Evolutionary conservation across 2,113 vertebrate genomes (phyloP).

Genomic region (Eurystomus gularis): DNA sequence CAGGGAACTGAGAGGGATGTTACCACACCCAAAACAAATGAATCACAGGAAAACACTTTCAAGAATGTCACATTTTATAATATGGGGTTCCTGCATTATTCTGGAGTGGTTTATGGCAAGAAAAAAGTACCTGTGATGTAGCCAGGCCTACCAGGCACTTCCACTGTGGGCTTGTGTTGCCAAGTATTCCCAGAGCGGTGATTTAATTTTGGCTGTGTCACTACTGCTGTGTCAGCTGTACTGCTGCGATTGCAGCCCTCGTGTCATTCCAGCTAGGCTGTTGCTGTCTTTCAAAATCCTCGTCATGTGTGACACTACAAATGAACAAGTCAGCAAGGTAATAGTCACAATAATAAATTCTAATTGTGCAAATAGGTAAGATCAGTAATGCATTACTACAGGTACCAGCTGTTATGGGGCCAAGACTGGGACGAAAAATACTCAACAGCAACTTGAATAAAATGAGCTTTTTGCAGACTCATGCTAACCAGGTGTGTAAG

Average conservation of each 20-base stretch:
- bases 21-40: background rate
- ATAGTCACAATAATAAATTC: background rate
- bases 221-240: slow-evolving; percentile 19
- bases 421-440: background rate
- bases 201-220: slow-evolving; percentile 42
- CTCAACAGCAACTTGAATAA: background rate
- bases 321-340: background rate
- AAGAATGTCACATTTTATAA: background rate
- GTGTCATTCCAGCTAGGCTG: background rate
- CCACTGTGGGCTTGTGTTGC: background rate
- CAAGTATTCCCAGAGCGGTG: background rate
- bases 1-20: background rate
- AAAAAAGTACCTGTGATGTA: background rate
- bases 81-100: background rate
- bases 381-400: background rate
- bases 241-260: background rate
- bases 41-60: background rate
- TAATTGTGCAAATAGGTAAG: rapidly evolving
- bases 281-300: slow-evolving; percentile 59
- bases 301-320: background rate
- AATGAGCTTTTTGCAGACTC: background rate
- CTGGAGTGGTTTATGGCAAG: background rate
- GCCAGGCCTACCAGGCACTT: background rate
- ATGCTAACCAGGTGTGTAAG: background rate
- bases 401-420: background rate